These are phyloP conservation scores for Sepiola atlantica DNA, from an alignment of 2,888 invertebrate species.

Conservation along the genomic window DNA sequence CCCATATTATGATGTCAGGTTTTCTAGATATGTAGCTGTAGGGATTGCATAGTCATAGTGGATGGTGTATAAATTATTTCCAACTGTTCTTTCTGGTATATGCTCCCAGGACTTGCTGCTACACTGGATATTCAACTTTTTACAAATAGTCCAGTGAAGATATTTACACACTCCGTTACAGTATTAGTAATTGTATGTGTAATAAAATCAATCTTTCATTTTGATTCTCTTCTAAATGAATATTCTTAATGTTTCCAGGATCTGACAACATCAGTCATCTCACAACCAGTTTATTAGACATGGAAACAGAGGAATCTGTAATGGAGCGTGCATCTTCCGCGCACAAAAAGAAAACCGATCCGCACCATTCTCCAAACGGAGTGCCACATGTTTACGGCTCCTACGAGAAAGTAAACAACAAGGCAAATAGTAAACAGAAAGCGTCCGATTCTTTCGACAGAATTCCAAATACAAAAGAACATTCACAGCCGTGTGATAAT, in stretches of 20 bases:
- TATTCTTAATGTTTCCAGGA: not conserved
- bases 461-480: conserved; percentile 35
- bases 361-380: not conserved
- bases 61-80: no score
- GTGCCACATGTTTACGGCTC: not conserved
- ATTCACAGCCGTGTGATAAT: conserved; percentile 45
- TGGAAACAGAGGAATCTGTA: not conserved
- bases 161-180: no score
- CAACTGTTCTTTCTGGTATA: no score
- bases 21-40: no score
- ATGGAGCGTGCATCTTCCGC: not conserved
- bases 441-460: not conserved
- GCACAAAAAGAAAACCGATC: not conserved
- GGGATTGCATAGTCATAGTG: no score
- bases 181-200: no score
- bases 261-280: conserved; percentile 13
- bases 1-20: no score
- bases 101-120: no score
- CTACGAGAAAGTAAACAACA: conserved; percentile 35
- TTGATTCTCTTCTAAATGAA: not conserved
- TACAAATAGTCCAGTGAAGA: no score
- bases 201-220: not conserved
- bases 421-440: not conserved
- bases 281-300: not conserved
- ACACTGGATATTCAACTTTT: no score